A percentile compares a stretch with the other conserved stretches of the same genome.
These are phyloP conservation scores for Columba janthina DNA, from an alignment of 2,113 vertebrate species.

Conservation along the genomic window DNA sequence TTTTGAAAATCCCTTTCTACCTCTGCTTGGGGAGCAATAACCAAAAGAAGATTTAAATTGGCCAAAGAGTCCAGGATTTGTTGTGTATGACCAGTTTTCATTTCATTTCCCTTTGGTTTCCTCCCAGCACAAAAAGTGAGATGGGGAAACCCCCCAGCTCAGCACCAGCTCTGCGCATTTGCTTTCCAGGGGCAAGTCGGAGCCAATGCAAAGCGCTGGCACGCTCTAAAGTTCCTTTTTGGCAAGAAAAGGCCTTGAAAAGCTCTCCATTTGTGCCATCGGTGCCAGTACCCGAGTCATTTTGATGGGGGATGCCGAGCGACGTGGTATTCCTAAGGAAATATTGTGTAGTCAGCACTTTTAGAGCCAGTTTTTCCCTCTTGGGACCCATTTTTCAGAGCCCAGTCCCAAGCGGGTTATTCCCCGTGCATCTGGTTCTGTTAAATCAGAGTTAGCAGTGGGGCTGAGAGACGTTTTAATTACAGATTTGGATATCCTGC, in stretches of 20 bases:
- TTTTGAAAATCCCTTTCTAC: background rate
- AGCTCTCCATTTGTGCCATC: background rate
- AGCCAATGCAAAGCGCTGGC: background rate
- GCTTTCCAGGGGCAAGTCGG: background rate
- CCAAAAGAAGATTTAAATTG: background rate
- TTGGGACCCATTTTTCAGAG: background rate
- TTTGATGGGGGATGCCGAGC: background rate
- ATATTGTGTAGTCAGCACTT: rapidly evolving
- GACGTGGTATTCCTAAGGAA: background rate
- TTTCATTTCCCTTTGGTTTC: background rate
- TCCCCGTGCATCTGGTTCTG: background rate
- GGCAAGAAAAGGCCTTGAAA: background rate
- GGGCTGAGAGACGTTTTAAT: background rate
- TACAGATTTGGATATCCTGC: background rate
- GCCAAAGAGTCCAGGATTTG: background rate
- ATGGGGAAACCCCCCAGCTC: background rate
- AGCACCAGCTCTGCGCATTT: background rate
- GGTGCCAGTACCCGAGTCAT: background rate
- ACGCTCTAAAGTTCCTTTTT: background rate
- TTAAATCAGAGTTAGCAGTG: background rate
- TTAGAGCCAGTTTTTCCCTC: background rate
- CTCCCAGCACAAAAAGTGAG: background rate
- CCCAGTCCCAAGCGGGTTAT: background rate
- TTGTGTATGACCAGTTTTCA: background rate
- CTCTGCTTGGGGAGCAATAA: background rate